Conservation (phyloP, 1,140 invertebrate species). For the Teleogryllus occipitalis region DNA sequence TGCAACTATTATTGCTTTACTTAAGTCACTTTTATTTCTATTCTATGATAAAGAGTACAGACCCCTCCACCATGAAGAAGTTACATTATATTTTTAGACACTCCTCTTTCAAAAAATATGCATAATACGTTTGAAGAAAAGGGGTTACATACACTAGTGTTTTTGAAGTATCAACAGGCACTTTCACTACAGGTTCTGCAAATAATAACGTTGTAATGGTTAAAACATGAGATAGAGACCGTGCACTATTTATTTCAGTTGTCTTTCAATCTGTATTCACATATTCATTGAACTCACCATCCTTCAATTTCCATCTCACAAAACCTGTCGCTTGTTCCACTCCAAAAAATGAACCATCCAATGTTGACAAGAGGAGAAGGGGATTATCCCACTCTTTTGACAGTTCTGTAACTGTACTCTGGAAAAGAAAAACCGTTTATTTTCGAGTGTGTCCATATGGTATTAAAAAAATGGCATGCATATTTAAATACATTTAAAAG, state of each 20-base stretch:
- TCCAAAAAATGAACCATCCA: slow-evolving; percentile 82
- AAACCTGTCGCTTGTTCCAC: slow-evolving; percentile 73
- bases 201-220: slow-evolving; percentile 31
- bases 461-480: not conserved
- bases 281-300: slow-evolving; percentile 50
- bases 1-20: not conserved
- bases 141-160: slow-evolving; percentile 36
- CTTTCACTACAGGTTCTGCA: slow-evolving; percentile 65
- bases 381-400: slow-evolving; percentile 44
- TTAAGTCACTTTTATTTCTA: not conserved
- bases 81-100: not conserved
- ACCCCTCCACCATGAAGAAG: too few relatives aligned
- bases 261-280: not conserved
- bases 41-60: not conserved
- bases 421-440: not conserved
- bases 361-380: slow-evolving; percentile 76
- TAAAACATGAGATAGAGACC: too few relatives aligned
- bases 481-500: not conserved
- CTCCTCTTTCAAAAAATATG: not conserved
- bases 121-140: not conserved
- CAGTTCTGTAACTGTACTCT: slow-evolving; percentile 8
- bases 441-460: not conserved
- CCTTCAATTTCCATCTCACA: slow-evolving; percentile 81
- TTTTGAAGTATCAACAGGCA: slow-evolving; percentile 48
- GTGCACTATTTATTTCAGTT: too few relatives aligned